A percentile compares a stretch with the other conserved stretches of the same genome.
Conservation (phyloP, 2,797 vertebrate genomes). For the Oreochromis mossambicus region DNA sequence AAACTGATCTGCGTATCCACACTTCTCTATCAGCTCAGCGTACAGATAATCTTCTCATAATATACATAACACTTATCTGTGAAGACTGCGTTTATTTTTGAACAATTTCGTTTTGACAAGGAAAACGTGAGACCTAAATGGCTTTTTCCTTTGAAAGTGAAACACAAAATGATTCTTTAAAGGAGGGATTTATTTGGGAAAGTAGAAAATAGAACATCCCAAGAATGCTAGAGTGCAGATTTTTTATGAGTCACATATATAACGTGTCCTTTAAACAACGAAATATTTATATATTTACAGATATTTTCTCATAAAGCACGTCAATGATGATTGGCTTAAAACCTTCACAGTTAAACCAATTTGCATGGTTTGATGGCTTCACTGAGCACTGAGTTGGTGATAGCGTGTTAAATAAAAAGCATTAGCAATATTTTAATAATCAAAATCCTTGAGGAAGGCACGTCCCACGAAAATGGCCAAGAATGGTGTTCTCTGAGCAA, state of each 20-base stretch:
- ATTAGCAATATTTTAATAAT: background rate
- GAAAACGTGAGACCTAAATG: slow-evolving; percentile 1
- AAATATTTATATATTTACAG: background rate
- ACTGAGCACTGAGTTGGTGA: background rate
- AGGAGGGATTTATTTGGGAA: background rate
- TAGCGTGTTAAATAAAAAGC: background rate
- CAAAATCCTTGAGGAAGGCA: background rate
- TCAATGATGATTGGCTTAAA: background rate
- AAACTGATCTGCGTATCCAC: background rate
- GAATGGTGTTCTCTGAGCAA: background rate
- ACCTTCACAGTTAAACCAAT: background rate
- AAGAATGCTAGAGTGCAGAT: background rate
- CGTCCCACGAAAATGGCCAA: background rate
- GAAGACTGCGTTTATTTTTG: slow-evolving; percentile 20
- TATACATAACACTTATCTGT: background rate
- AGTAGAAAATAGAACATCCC: background rate
- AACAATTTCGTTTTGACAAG: background rate
- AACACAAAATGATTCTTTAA: background rate
- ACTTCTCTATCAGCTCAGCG: background rate
- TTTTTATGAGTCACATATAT: background rate
- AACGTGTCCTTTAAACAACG: background rate
- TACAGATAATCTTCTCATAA: slow-evolving; percentile 6
- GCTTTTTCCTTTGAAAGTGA: slow-evolving; percentile 3
- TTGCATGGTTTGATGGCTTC: background rate
- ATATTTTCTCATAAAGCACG: background rate